Conservation (phyloP, 1,140 invertebrate genomes). For the Drosophila lini region DNA sequence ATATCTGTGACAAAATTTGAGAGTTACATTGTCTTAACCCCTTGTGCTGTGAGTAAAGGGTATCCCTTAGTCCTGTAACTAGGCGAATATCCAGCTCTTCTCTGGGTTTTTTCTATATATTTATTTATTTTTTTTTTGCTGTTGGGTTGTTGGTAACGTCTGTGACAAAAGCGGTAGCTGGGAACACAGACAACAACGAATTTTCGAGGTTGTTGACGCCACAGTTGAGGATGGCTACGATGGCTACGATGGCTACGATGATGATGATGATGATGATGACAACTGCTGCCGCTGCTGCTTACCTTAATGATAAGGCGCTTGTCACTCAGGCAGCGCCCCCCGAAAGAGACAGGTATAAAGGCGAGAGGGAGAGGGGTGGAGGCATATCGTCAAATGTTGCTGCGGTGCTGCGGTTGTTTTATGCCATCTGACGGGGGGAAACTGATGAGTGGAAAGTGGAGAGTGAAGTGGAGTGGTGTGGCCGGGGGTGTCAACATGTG, state of each 20-base stretch:
- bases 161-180: constrained; percentile 63
- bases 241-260: constrained; percentile 33
- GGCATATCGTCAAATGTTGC: constrained; percentile 73
- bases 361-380: background rate
- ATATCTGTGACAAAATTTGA: no score
- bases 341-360: constrained; percentile 21
- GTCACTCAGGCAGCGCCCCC: constrained; percentile 66
- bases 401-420: constrained; percentile 81
- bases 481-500: constrained; percentile 67
- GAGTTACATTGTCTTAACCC: no score
- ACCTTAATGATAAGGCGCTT: constrained; percentile 83
- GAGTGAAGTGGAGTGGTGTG: background rate
- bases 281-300: constrained; percentile 64
- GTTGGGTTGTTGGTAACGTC: constrained; percentile 59
- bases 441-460: constrained; percentile 12
- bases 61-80: background rate
- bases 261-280: constrained; percentile 68
- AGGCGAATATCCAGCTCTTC: background rate
- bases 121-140: constrained; percentile 11
- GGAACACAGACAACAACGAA: constrained; percentile 54
- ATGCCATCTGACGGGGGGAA: constrained; percentile 65
- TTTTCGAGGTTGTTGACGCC: constrained; percentile 79
- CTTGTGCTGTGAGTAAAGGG: background rate
- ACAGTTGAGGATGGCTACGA: constrained; percentile 17
- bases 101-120: background rate